Evolutionary conservation across 2,888 invertebrate species (phyloP).

Genomic region (Silvanus unidentatus): DNA sequence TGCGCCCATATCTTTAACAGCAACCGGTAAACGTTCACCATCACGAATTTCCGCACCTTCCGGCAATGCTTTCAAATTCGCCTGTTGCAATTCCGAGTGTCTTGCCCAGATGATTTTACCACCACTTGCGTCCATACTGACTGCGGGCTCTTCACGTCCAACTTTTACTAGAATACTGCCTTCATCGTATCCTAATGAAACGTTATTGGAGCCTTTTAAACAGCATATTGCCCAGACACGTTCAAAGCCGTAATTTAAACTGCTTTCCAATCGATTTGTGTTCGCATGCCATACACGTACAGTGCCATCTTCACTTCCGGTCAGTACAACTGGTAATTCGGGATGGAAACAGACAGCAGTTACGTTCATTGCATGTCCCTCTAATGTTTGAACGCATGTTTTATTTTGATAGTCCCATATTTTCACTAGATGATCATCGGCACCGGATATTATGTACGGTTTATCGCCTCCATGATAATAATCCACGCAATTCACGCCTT

Average conservation of each 20-base stretch:
- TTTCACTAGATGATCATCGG: conserved; percentile 95
- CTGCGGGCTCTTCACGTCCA: conserved; percentile 97
- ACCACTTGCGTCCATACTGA: conserved; percentile 97
- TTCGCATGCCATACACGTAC: conserved; percentile 98
- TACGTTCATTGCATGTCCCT: conserved; percentile 96
- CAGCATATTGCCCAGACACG: conserved; percentile 95
- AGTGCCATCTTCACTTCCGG: conserved; percentile 95
- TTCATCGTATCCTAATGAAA: conserved; percentile 93
- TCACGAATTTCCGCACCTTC: conserved; percentile 77
- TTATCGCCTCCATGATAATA: conserved; percentile 98
- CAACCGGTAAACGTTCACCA: conserved; percentile 87
- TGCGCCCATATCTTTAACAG: conserved; percentile 97
- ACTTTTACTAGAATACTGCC: conserved; percentile 88
- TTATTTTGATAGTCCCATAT: conserved; percentile 99
- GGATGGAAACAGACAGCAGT: conserved; percentile 96
- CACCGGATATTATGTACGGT: conserved; percentile 97
- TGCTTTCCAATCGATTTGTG: conserved; percentile 93
- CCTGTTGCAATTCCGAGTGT: conserved; percentile 97
- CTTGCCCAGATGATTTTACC: conserved; percentile 99
- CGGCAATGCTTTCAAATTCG: conserved; percentile 79
- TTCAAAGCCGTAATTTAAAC: conserved; percentile 96
- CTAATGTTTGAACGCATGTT: conserved; percentile 96
- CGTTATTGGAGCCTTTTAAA: conserved; percentile 90
- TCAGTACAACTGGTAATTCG: conserved; percentile 82
- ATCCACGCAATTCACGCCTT: conserved; percentile 98